Evolutionary conservation across 1,140 invertebrate genomes (phyloP), one percentile per base, ranked within the genome.

Genomic region (Diabrotica virgifera): DNA sequence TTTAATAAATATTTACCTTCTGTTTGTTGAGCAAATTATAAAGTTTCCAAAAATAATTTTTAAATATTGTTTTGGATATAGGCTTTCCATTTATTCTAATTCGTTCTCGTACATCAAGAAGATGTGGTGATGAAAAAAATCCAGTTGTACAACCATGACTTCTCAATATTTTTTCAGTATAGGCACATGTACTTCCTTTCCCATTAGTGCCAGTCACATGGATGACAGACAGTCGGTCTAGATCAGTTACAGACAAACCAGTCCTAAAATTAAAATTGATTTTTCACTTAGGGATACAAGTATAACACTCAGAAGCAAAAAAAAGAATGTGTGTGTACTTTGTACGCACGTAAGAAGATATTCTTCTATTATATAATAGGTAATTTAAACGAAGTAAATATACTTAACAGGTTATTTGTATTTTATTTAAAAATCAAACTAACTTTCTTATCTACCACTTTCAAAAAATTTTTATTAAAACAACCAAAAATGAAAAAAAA

Each of bases 191-290:
- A 11, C 95, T 97, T 13, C 91, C 91, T 85, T 93, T 94, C 40
- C 97, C 97, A 84, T 99, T 99, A 0, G 96, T 99, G 6, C 98
- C 98, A 71, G 93, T 84, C 0, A 99, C 87, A 83, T 99, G 96
- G 71, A 99, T 96, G 6, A 96, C 83, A 59, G 91, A 89, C 9
- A 98, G 75, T 13, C 80, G 75, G 67, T 93, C 85, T 37, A 94
- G 75, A 56, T 85, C 82, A 3, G 87, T 79, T 13, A 87, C 38
- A 13, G 81, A 78, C 0, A 96, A 77, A 13, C 92, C 92, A 59
- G 84, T 85, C 63, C 89, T 79, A 65, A 36, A 68, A 65, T 52
- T 14, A 51, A 36, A 61, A 36, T 37, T 61, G 10, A 52, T 55
- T 10, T 24, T 2, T 24, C 24, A 24, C 24, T 24, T 24, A 24